phyloP scores from a whole-genome alignment of 2,888 invertebrate species.

The Dryocosmus kuriphilus region DNA sequence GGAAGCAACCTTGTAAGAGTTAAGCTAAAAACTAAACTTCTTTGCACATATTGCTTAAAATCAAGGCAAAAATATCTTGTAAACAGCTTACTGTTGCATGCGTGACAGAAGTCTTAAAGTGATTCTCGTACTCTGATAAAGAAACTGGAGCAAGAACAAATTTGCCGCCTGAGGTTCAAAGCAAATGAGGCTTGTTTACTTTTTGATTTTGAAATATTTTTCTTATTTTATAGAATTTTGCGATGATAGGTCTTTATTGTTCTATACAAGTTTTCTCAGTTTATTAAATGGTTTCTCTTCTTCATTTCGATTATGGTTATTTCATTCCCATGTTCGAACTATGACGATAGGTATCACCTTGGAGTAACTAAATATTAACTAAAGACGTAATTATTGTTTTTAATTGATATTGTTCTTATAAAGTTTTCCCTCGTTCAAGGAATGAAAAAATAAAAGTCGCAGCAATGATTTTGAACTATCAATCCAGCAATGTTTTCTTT shows the following conservation, averaged over 20 bases:
- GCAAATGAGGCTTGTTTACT: background rate
- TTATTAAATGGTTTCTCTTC: too few species aligned
- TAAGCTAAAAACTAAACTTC: background rate
- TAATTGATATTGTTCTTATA: too few species aligned
- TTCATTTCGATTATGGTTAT: too few species aligned
- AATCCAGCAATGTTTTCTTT: background rate
- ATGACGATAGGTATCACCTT: too few species aligned
- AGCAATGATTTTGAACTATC: background rate
- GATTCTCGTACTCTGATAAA: background rate
- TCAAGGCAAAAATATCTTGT: background rate
- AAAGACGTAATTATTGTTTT: too few species aligned
- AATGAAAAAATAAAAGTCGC: too few species aligned
- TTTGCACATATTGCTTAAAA: constrained; percentile 7
- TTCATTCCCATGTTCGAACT: too few species aligned
- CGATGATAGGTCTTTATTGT: background rate
- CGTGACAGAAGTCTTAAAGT: constrained; percentile 13
- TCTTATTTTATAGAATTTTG: background rate
- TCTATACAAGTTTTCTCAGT: too few species aligned
- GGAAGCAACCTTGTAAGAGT: background rate
- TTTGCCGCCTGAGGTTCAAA: background rate
- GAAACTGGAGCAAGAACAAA: constrained; percentile 24
- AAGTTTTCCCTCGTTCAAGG: too few species aligned
- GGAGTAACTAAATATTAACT: too few species aligned
- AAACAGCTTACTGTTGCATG: constrained; percentile 3
- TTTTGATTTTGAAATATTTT: background rate